Evolutionary conservation across 2,113 vertebrate genomes (phyloP), one percentile per base, ranked within the genome.

Genomic region (Mus musculus): DNA sequence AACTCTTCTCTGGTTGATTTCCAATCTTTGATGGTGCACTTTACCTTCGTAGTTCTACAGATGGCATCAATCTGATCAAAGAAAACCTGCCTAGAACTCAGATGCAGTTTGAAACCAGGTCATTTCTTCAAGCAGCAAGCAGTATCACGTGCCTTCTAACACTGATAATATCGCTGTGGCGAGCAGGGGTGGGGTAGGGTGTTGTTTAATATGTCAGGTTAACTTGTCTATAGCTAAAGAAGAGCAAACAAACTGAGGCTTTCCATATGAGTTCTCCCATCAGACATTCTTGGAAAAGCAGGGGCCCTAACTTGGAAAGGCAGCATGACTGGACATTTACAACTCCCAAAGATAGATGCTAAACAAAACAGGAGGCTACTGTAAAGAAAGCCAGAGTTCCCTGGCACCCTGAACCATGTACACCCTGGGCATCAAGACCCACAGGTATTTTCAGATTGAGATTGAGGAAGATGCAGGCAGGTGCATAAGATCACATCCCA

Each of bases 121-220:
- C 97, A 97, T 87, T 88, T 97, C 94, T 96, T 95, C 80, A 81
- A 95, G 94, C 77, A 84, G 90, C 77, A 87, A 92, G 59, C 61
- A 52, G 63, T 63, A 85, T 93, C 96, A 97, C 65, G 56, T 97
- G 97, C 90, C 96, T 94, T 78, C 95, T 90, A 93, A 91, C 95
- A 91, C 95, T 97, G 97, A 98, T 97, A 96, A 17, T 90, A 97
- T 98, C 97, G 73, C 61, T 56, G 88, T 81, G 95, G 96, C 94
- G 89, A 97, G 71, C 49, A 67, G 59, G 85, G 95, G 90, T 1
- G 56, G 78, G 49, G 94, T 28, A n/a, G 69, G 67, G 67, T 93
- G 92, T 87, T 95, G 81, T 94, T 94, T 92, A 90, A 95, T 92
- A 95, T 24, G 13, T 1, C 46, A 93, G 65, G 39, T 90, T 90